Conservation (phyloP, 2,797 vertebrate genomes). For the Hapalemur alaotrensis region DNA sequence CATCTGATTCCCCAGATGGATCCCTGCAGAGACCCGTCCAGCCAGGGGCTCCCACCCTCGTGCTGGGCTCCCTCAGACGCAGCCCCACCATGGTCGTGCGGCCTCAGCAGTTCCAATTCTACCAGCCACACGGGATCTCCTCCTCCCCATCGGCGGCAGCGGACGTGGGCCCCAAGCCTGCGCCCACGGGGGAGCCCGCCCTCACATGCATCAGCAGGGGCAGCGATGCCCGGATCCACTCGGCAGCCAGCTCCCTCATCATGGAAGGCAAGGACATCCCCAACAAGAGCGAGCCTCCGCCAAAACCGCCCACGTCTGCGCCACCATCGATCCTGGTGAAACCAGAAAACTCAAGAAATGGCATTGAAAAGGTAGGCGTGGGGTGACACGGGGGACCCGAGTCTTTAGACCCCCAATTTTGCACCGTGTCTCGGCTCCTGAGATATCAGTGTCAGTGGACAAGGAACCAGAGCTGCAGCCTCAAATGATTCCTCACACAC, state of each 20-base stretch:
- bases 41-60: slow-evolving; percentile 81
- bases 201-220: slow-evolving; percentile 81
- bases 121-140: slow-evolving; percentile 83
- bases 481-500: neutral
- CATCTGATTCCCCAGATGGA: slow-evolving; percentile 78
- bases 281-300: slow-evolving; percentile 82
- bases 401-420: neutral
- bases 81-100: slow-evolving; percentile 71
- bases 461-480: neutral
- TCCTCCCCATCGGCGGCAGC: slow-evolving; percentile 70
- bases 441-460: neutral
- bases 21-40: slow-evolving; percentile 83
- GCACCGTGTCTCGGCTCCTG: neutral
- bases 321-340: slow-evolving; percentile 96
- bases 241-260: slow-evolving; percentile 86
- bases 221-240: slow-evolving; percentile 86
- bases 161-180: slow-evolving; percentile 85
- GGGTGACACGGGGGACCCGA: neutral
- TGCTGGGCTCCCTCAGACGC: slow-evolving; percentile 82
- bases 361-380: slow-evolving; percentile 90
- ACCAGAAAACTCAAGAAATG: slow-evolving; percentile 91
- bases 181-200: slow-evolving; percentile 80
- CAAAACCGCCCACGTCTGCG: slow-evolving; percentile 82
- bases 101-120: slow-evolving; percentile 83
- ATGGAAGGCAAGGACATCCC: slow-evolving; percentile 85